Conservation (phyloP, 1,140 invertebrate species). For the Hetaerina americana region DNA sequence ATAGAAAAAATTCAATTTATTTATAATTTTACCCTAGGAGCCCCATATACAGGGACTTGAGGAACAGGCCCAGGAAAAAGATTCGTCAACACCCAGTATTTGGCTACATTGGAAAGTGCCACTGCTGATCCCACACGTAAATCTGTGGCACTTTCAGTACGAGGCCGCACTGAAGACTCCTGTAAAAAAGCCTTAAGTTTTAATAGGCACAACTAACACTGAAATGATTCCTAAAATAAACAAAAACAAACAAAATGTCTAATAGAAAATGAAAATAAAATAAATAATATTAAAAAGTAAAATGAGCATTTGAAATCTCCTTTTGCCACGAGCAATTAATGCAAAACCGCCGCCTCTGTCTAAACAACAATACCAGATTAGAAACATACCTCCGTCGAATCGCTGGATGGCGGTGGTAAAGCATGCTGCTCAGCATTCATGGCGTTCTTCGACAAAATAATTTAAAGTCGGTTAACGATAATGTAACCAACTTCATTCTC, state of each 20-base stretch:
- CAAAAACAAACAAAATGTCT: background rate
- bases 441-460: slow-evolving; percentile 11
- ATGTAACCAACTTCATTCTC: background rate
- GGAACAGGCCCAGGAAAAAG: slow-evolving; percentile 45
- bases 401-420: slow-evolving; percentile 34
- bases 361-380: no score
- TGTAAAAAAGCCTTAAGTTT: background rate
- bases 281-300: background rate
- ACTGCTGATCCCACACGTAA: slow-evolving; percentile 30
- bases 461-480: background rate
- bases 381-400: slow-evolving; percentile 36
- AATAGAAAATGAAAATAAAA: background rate
- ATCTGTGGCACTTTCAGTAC: slow-evolving; percentile 22
- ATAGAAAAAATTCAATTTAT: background rate
- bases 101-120: slow-evolving; percentile 43
- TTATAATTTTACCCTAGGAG: slow-evolving; percentile 5
- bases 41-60: slow-evolving; percentile 30
- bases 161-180: slow-evolving; percentile 11
- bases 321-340: slow-evolving; percentile 16
- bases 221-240: background rate
- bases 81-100: slow-evolving; percentile 52
- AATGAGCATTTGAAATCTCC: slow-evolving; percentile 1
- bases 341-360: slow-evolving; percentile 19
- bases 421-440: slow-evolving; percentile 38
- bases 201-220: background rate